Conservation (phyloP, 2,113 vertebrate species). For the Eublepharis macularius region DNA sequence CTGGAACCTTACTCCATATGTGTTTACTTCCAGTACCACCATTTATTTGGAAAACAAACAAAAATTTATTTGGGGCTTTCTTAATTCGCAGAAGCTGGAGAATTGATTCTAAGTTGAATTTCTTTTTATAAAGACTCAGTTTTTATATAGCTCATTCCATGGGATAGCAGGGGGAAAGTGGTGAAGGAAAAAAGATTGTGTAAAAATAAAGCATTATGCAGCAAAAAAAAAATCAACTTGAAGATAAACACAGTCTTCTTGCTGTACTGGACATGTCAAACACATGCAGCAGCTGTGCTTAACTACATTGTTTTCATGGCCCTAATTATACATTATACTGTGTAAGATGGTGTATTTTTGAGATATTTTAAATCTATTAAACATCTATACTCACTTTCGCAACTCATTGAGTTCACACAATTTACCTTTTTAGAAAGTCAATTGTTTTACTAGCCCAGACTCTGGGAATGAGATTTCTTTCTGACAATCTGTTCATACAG, state of each 20-base stretch:
- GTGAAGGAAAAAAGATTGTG: too few species aligned
- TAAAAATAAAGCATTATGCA: neutral
- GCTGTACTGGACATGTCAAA: neutral
- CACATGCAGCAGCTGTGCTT: neutral
- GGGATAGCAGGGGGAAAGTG: neutral
- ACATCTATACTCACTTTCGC: conserved; percentile 45
- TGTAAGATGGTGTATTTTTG: neutral
- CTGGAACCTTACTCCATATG: neutral
- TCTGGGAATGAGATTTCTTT: conserved; percentile 19
- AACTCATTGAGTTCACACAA: conserved; percentile 10
- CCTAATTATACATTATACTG: neutral
- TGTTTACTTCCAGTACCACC: neutral
- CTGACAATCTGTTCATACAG: conserved; percentile 29
- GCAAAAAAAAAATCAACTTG: neutral
- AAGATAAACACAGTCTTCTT: neutral
- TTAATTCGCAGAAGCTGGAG: neutral
- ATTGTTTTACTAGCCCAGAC: conserved; percentile 16
- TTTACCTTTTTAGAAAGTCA: conserved; percentile 50
- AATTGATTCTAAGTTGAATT: neutral
- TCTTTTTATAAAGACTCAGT: neutral
- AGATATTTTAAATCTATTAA: conserved; percentile 42
- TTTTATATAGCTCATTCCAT: neutral
- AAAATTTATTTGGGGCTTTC: neutral
- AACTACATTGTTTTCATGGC: neutral
- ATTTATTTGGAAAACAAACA: neutral